These are phyloP conservation scores for Epirrhoe tristata DNA, from an alignment of 2,888 invertebrate genomes.

Conservation along the genomic window DNA sequence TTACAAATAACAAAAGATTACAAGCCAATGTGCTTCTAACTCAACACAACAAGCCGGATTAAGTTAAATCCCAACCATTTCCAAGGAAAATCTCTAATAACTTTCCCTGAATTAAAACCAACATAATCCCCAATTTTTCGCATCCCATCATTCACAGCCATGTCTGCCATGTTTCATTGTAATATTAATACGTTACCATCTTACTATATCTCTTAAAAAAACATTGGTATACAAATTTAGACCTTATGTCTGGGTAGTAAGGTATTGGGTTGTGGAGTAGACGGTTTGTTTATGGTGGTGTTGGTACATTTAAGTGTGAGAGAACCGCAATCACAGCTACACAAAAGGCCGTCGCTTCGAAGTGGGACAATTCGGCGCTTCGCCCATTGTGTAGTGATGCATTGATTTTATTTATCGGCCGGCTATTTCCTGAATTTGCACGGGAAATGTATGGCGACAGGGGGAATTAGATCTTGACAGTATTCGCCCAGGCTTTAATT, in stretches of 20 bases:
- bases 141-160: constrained; percentile 48
- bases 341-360: constrained; percentile 56
- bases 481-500: constrained; percentile 22
- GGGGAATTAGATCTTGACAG: constrained; percentile 32
- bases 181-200: constrained; percentile 54
- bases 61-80: background rate
- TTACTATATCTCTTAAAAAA: constrained; percentile 18
- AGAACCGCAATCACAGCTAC: constrained; percentile 27
- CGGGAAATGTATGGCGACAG: constrained; percentile 34
- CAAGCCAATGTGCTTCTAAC: too few relatives aligned
- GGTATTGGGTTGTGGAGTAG: background rate
- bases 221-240: background rate
- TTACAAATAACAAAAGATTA: too few relatives aligned
- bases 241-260: constrained; percentile 5
- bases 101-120: constrained; percentile 43
- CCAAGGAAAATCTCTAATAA: constrained; percentile 9
- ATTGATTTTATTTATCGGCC: constrained; percentile 56
- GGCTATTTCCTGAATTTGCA: constrained; percentile 45
- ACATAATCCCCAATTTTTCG: constrained; percentile 56
- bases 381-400: constrained; percentile 52
- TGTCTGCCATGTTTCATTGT: constrained; percentile 56
- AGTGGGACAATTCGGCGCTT: constrained; percentile 53
- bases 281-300: background rate
- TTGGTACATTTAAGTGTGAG: constrained; percentile 31
- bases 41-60: too few relatives aligned